phyloP scores from a whole-genome alignment of 2,113 vertebrate species.

The Trematomus loennbergii region DNA sequence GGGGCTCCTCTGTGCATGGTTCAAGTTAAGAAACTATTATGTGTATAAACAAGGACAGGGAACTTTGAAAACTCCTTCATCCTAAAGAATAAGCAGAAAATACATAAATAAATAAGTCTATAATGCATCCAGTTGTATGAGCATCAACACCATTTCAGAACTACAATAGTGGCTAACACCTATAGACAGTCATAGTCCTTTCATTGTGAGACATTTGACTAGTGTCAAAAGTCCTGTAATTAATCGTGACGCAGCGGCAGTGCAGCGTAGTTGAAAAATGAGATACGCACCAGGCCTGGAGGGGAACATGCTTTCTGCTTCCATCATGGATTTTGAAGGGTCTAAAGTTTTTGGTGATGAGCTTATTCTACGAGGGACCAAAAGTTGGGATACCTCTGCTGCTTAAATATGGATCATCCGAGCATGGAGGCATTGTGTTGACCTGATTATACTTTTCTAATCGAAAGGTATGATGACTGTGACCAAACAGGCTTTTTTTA shows the following conservation, averaged over 20 bases:
- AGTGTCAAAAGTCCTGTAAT: not conserved
- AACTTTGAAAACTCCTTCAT: slow-evolving; percentile 1
- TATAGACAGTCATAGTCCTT: not conserved
- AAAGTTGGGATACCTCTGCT: not conserved
- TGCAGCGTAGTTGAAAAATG: no score
- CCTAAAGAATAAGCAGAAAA: slow-evolving; percentile 12
- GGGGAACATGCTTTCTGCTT: not conserved
- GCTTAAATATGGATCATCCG: not conserved
- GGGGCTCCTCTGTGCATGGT: not conserved
- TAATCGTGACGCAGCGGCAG: no score
- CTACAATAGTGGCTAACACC: not conserved
- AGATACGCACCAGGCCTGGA: no score
- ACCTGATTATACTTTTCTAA: no score
- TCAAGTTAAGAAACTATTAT: not conserved
- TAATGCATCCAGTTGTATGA: not conserved
- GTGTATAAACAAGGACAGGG: not conserved
- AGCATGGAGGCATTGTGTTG: no score
- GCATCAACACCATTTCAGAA: no score
- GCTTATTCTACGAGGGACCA: not conserved
- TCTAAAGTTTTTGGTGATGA: not conserved
- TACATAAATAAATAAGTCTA: not conserved
- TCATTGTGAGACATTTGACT: not conserved
- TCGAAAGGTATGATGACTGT: no score
- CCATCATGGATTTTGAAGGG: not conserved
- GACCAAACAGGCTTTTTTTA: no score